These are phyloP conservation scores for Colletes collaris DNA, from an alignment of 2,888 invertebrate species.

Conservation along the genomic window DNA sequence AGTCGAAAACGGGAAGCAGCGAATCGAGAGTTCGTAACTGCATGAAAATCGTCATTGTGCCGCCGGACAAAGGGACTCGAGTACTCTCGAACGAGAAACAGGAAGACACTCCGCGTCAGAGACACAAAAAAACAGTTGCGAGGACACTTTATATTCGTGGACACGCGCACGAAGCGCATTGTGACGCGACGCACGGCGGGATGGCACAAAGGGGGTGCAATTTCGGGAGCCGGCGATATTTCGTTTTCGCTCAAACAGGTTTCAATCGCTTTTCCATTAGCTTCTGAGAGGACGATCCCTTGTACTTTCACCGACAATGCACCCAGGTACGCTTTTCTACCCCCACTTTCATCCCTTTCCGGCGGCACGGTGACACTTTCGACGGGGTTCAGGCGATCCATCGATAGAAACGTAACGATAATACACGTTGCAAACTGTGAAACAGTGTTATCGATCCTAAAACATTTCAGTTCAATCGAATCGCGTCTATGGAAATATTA, in stretches of 20 bases:
- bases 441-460: not conserved
- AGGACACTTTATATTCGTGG: constrained; percentile 60
- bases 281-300: constrained; percentile 44
- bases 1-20: constrained; percentile 6
- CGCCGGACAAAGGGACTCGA: constrained; percentile 11
- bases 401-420: constrained; percentile 27
- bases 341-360: not conserved
- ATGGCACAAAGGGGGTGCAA: constrained; percentile 52
- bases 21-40: constrained; percentile 12
- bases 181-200: constrained; percentile 40
- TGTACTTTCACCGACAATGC: constrained; percentile 61
- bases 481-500: too few species aligned
- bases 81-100: constrained; percentile 45
- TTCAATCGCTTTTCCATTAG: constrained; percentile 76
- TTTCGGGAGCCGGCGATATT: constrained; percentile 44
- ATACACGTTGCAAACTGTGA: not conserved
- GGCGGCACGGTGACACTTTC: constrained; percentile 52
- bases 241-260: constrained; percentile 64
- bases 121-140: constrained; percentile 41
- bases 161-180: constrained; percentile 55
- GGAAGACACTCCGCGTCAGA: constrained; percentile 1
- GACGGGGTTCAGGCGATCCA: constrained; percentile 76
- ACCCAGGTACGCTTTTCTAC: constrained; percentile 40
- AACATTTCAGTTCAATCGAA: too few species aligned
- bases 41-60: constrained; percentile 26